Percentiles rank a stretch among this genome's conserved stretches.
phyloP scores from a whole-genome alignment of 2,888 invertebrate genomes.

The Eustalomyia histrio region DNA sequence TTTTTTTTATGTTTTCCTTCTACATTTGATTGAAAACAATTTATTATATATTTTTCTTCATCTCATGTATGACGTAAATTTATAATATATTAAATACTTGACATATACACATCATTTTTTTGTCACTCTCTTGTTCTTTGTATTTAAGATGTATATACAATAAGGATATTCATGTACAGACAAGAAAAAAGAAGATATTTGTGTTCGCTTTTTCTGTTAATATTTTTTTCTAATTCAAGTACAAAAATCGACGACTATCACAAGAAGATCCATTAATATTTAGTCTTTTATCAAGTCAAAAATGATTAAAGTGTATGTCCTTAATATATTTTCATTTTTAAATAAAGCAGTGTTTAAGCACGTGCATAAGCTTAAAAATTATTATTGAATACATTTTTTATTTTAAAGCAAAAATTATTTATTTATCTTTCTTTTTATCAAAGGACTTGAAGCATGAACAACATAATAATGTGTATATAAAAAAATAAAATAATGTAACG shows the following conservation, averaged over 20 bases:
- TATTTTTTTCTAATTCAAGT: too few species aligned
- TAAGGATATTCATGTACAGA: too few species aligned
- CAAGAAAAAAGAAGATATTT: too few species aligned
- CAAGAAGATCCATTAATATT: too few species aligned
- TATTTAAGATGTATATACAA: background rate
- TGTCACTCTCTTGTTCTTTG: background rate
- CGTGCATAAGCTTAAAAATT: conserved; percentile 41
- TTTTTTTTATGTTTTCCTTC: background rate
- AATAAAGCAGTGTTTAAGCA: conserved; percentile 25
- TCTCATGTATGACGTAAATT: conserved; percentile 29
- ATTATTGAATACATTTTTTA: conserved; percentile 28
- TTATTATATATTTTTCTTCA: background rate
- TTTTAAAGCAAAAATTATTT: conserved; percentile 29
- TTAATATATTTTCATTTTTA: conserved; percentile 9
- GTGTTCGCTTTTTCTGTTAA: too few species aligned
- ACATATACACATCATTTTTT: conserved; percentile 17
- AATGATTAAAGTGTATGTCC: too few species aligned
- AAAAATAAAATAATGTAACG: conserved; percentile 26
- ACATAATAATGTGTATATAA: background rate
- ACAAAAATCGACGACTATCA: too few species aligned
- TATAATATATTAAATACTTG: conserved; percentile 48
- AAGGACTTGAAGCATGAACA: conserved; percentile 39
- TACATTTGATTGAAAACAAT: conserved; percentile 30
- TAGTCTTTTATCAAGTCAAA: too few species aligned
- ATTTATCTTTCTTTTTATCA: conserved; percentile 44